Evolutionary conservation across 2,797 vertebrate species (phyloP).

Genomic region (Picus viridis): DNA sequence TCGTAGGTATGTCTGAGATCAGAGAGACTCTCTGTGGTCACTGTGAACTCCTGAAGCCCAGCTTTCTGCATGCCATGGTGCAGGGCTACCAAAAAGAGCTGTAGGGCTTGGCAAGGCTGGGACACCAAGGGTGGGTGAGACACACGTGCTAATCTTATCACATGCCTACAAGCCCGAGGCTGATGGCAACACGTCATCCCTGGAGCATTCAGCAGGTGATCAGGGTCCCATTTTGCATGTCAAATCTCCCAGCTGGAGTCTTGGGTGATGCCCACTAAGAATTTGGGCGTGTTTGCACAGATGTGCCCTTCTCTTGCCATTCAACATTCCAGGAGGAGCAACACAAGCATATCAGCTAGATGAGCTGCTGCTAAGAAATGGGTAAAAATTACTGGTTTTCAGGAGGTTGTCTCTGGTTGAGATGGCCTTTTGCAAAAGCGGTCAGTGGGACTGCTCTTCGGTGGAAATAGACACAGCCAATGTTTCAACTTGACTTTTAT

Average conservation of each 20-base stretch:
- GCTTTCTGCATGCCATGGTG: background rate
- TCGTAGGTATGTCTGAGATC: background rate
- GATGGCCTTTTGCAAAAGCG: background rate
- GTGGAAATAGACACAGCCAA: background rate
- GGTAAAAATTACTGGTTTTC: accelerated
- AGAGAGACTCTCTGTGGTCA: background rate
- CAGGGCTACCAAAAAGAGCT: background rate
- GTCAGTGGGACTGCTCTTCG: background rate
- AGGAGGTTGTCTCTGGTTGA: background rate
- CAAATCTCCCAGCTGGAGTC: background rate
- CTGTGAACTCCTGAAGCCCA: background rate
- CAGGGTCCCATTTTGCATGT: background rate
- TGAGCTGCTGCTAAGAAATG: background rate
- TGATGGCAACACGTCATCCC: background rate
- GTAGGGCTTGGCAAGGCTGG: accelerated
- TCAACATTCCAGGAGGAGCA: background rate
- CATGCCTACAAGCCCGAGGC: background rate
- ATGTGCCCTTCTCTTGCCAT: background rate
- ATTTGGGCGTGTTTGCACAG: slow-evolving; percentile 5
- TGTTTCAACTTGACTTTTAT: background rate
- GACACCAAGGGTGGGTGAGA: background rate
- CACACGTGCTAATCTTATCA: background rate
- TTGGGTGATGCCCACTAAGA: background rate
- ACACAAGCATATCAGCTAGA: background rate
- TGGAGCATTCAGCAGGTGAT: slow-evolving; percentile 9